A percentile compares a stretch with the other conserved stretches of the same genome.
Conservation (phyloP, 2,113 vertebrate species). For the Lepidothrix coronata region DNA sequence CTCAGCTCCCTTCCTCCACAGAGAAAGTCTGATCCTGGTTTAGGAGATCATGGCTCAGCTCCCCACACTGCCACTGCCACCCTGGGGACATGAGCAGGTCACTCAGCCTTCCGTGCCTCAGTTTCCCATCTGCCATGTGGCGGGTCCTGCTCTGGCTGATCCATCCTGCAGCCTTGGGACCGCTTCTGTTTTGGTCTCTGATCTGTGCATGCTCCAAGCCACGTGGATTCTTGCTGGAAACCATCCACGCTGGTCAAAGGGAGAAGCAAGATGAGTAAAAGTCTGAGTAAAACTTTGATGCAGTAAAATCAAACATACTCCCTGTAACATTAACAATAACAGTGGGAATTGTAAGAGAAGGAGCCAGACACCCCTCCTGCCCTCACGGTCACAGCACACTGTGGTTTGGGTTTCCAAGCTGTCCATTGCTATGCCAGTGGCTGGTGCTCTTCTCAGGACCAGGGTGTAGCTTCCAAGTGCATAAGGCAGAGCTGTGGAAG, state of each 20-base stretch:
- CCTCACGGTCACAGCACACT: rapidly evolving
- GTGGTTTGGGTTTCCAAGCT: neutral
- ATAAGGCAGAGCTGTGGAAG: neutral
- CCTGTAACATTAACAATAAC: neutral
- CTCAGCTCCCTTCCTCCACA: neutral
- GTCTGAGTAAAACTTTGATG: neutral
- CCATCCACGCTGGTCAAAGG: neutral
- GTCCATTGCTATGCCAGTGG: neutral
- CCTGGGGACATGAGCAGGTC: neutral
- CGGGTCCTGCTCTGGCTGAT: neutral
- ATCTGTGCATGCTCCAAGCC: neutral
- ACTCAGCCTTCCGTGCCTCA: neutral
- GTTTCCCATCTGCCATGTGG: neutral
- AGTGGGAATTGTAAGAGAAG: neutral
- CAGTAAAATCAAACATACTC: neutral
- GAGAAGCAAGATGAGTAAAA: neutral
- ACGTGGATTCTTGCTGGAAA: neutral
- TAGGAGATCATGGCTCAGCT: neutral
- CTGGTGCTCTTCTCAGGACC: too few species aligned
- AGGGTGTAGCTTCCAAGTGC: neutral
- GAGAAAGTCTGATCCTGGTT: neutral
- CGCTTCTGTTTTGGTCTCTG: neutral
- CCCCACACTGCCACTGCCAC: neutral
- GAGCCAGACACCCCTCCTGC: neutral
- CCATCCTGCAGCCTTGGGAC: neutral